phyloP scores from a whole-genome alignment of 2,797 vertebrate genomes.

The Danio albolineatus region DNA sequence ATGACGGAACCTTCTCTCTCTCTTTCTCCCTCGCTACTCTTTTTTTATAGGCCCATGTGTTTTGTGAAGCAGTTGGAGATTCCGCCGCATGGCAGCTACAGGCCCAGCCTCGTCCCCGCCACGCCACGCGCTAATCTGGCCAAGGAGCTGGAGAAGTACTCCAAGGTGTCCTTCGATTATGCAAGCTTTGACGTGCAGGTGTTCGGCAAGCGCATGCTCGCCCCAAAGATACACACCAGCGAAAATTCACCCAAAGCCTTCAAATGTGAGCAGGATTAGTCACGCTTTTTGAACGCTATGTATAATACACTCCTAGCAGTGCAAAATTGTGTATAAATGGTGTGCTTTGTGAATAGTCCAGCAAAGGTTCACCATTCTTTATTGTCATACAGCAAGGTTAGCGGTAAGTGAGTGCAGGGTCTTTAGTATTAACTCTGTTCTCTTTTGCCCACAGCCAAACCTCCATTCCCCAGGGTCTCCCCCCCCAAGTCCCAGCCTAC shows the following conservation, averaged over 20 bases:
- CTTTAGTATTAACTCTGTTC: background rate
- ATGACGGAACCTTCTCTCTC: slow-evolving; percentile 43
- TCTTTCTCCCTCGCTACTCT: slow-evolving; percentile 39
- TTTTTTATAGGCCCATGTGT: slow-evolving; percentile 93
- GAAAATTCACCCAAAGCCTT: slow-evolving; percentile 99
- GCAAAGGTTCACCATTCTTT: slow-evolving; percentile 6
- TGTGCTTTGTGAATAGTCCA: background rate
- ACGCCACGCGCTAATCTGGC: slow-evolving; percentile 96
- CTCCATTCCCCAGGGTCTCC: slow-evolving; percentile 85
- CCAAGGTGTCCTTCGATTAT: slow-evolving; percentile 99
- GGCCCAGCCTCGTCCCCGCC: slow-evolving; percentile 87
- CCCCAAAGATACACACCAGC: slow-evolving; percentile 97
- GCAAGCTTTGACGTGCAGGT: slow-evolving; percentile 99
- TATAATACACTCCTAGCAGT: slow-evolving; percentile 16
- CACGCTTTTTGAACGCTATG: slow-evolving; percentile 3
- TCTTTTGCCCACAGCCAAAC: slow-evolving; percentile 76
- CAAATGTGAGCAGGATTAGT: slow-evolving; percentile 87
- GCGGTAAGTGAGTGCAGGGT: background rate
- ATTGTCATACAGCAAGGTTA: background rate
- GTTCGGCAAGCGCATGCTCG: slow-evolving; percentile 97
- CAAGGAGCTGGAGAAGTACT: slow-evolving; percentile 99
- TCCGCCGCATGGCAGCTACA: slow-evolving; percentile 92
- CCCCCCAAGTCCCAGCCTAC: slow-evolving; percentile 87
- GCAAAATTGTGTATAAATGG: slow-evolving; percentile 9
- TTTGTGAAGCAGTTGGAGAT: slow-evolving; percentile 98